Percentiles rank a stretch among this genome's conserved stretches.
Conservation (phyloP, 2,797 vertebrate species). For the Gephyroberyx darwinii region DNA sequence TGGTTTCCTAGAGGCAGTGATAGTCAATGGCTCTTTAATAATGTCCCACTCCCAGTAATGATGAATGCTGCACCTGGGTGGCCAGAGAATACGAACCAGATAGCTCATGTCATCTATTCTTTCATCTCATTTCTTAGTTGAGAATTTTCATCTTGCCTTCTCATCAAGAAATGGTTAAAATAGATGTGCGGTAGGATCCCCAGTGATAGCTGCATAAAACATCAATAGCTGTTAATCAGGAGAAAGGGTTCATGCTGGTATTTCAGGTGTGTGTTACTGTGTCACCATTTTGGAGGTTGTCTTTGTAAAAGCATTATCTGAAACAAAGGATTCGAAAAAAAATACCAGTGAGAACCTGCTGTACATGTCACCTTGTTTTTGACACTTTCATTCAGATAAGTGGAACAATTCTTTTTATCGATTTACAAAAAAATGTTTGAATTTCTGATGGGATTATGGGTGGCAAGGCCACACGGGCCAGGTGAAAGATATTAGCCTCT, state of each 20-base stretch:
- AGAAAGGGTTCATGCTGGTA: no score
- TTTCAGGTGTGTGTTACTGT: not conserved
- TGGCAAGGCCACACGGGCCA: not conserved
- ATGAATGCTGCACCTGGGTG: not conserved
- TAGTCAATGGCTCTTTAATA: conserved; percentile 4
- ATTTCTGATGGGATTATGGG: not conserved
- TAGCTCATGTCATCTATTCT: no score
- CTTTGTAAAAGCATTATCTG: no score
- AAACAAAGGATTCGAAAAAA: no score
- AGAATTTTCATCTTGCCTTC: no score
- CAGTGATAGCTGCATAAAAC: not conserved
- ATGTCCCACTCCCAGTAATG: not conserved
- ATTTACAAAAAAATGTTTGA: not conserved
- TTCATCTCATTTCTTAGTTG: no score
- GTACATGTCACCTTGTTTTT: no score
- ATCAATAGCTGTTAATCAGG: not conserved
- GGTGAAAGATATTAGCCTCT: no score
- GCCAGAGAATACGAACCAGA: no score
- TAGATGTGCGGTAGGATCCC: not conserved
- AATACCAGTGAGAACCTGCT: no score
- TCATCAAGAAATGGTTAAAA: not conserved
- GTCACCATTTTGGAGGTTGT: not conserved
- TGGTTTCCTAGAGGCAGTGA: conserved; percentile 6
- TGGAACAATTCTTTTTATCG: not conserved
- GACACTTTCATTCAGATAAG: no score